Conservation (phyloP, 2,888 invertebrate genomes). For the Eupithecia pulchellata region DNA sequence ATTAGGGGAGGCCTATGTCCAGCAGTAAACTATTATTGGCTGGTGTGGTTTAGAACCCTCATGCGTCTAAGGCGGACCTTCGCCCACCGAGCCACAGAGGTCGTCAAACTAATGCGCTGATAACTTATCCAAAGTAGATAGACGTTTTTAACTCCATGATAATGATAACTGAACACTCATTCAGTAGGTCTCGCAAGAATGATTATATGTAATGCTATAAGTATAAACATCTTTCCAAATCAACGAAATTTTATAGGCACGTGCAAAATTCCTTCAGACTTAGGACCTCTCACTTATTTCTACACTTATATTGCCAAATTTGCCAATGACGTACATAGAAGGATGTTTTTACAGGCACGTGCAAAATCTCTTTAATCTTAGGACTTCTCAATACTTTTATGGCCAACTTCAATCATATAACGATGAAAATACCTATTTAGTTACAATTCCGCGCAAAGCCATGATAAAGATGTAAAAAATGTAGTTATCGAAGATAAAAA, state of each 20-base stretch:
- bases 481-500: too few relatives aligned
- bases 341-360: background rate
- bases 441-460: too few relatives aligned
- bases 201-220: background rate
- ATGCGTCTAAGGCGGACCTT: too few relatives aligned
- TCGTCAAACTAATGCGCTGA: background rate
- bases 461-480: too few relatives aligned
- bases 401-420: too few relatives aligned
- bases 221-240: background rate
- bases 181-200: background rate
- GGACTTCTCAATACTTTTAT: background rate
- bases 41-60: too few relatives aligned
- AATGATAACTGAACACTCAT: background rate
- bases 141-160: background rate
- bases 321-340: too few relatives aligned
- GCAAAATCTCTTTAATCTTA: background rate
- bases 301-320: too few relatives aligned
- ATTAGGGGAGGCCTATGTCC: too few relatives aligned
- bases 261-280: background rate
- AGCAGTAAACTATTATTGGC: too few relatives aligned
- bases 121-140: background rate
- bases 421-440: too few relatives aligned
- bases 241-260: background rate
- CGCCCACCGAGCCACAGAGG: too few relatives aligned
- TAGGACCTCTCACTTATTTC: background rate